phyloP scores from a whole-genome alignment of 1,140 invertebrate genomes.

The Drosophila nannoptera region DNA sequence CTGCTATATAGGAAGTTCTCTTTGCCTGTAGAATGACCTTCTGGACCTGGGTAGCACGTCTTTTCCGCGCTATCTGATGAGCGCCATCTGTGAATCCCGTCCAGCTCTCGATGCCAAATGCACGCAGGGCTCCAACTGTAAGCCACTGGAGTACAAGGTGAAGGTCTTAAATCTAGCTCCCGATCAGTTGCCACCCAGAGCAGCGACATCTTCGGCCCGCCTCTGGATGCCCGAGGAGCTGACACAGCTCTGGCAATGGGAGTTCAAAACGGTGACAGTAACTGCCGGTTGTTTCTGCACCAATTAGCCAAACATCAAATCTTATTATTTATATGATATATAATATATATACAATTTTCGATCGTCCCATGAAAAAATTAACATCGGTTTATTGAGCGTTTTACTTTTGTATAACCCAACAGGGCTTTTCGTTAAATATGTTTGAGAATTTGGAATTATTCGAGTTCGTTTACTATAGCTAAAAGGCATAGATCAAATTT shows the following conservation, averaged over 20 bases:
- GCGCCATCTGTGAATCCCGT: conserved; percentile 65
- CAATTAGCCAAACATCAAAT: conserved; percentile 39
- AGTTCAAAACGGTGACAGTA: conserved; percentile 71
- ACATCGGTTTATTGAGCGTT: conserved; percentile 47
- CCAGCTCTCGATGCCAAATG: conserved; percentile 55
- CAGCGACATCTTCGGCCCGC: conserved; percentile 21
- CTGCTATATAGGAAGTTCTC: no score
- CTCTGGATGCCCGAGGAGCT: conserved; percentile 53
- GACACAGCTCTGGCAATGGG: conserved; percentile 61
- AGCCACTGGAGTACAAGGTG: conserved; percentile 73
- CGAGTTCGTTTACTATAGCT: conserved; percentile 29
- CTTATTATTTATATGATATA: neutral
- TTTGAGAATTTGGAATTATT: conserved; percentile 20
- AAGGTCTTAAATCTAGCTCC: conserved; percentile 57
- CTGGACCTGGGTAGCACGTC: conserved; percentile 61
- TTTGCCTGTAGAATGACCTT: conserved; percentile 60
- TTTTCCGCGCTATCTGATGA: conserved; percentile 72
- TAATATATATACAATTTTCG: conserved; percentile 35
- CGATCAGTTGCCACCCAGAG: conserved; percentile 12
- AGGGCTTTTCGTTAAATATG: conserved; percentile 3
- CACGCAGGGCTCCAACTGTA: conserved; percentile 63
- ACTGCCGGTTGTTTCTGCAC: conserved; percentile 76
- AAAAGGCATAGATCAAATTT: neutral
- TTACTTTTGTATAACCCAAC: conserved; percentile 26
- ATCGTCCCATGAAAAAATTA: conserved; percentile 34